Evolutionary conservation across 2,113 vertebrate genomes (phyloP).

Genomic region (Leptocoma aspasia): DNA sequence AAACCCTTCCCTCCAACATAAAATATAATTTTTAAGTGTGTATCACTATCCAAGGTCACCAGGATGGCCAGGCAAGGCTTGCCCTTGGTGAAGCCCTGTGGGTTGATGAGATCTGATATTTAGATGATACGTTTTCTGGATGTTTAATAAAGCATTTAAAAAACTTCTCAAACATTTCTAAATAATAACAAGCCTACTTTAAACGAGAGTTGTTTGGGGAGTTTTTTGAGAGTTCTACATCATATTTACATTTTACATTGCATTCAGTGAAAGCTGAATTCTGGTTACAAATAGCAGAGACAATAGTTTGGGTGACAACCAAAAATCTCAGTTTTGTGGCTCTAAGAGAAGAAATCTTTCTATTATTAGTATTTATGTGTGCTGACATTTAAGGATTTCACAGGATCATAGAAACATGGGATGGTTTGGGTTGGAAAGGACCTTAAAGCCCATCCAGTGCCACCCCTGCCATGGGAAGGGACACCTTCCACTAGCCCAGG

Average conservation of each 20-base stretch:
- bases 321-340: not conserved
- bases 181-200: not conserved
- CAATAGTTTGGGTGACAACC: not conserved
- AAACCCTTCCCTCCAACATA: not conserved
- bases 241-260: not conserved
- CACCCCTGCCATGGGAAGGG: not conserved
- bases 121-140: not conserved
- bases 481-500: fast-evolving
- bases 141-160: not conserved
- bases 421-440: not conserved
- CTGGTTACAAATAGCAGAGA: not conserved
- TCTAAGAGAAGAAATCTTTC: not conserved
- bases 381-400: not conserved
- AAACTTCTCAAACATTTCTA: not conserved
- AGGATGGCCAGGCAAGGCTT: not conserved
- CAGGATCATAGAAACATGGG: not conserved
- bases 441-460: not conserved
- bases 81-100: not conserved
- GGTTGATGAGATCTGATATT: not conserved
- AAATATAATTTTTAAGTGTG: not conserved
- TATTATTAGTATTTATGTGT: not conserved
- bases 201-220: not conserved
- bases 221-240: not conserved
- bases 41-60: not conserved
- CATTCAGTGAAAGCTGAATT: not conserved